Evolutionary conservation across 2,113 vertebrate species (phyloP), one percentile per base, ranked within the genome.

Genomic region (Hypanus sabinus): DNA sequence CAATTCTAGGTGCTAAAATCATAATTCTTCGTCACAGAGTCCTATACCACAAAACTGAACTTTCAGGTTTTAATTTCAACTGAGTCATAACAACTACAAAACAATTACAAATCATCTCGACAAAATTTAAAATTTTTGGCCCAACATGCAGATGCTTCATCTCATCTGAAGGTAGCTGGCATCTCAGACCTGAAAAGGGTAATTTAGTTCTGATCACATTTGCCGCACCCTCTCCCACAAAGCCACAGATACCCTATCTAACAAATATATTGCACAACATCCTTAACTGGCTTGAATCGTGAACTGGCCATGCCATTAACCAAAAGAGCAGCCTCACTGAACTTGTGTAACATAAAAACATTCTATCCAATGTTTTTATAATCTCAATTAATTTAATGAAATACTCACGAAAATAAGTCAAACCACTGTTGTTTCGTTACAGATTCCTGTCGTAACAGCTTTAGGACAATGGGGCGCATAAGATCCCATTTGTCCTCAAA

Each of bases 401-500:
- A 22, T 94, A 97, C 99, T 98, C 97, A 99, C 99, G 98, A 99
- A 96, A 99, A 99, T 38, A 99, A 96, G 97, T 99, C 99, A 94
- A 99, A 99, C 99, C 99, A 99, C 94, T 99, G 99, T 94, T 99
- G 99, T 94, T 99, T 99, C 0, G 98, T 99, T 95, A 99, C 99
- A 73, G 98, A 98, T 96, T 99, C 99, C 95, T 99, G 99, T 94
- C 99, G 98, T 95, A 99, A 97, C 95, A 99, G 97, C 96, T 99
- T 99, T 96, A 99, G 96, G 94, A 99, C 98, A 0, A 99, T 99
- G 30, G 99, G 99, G 76, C 98, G 98, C 99, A 99, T 99, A 95
- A 98, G 97, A 96, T 99, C 99, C 99, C 99, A 99, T 96, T 99
- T 99, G 96, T 99, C 98, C 97, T 99, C 99, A 97, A 99, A 99